Evolutionary conservation across 2,888 invertebrate genomes (phyloP).

Genomic region (Thyatira batis): DNA sequence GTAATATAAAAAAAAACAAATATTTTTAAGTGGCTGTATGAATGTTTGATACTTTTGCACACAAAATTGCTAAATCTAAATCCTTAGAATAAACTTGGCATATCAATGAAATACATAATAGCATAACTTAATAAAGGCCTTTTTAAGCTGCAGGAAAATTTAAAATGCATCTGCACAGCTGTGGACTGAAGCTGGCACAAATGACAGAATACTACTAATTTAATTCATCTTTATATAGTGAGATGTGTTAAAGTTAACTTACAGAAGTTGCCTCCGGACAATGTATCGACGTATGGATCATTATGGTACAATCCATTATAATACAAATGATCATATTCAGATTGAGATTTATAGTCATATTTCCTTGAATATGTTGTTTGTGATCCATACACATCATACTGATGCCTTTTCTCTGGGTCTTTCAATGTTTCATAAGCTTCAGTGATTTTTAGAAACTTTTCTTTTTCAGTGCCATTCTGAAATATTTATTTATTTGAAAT

Average conservation of each 20-base stretch:
- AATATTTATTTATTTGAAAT: slow-evolving; percentile 7
- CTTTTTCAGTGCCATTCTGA: slow-evolving; percentile 88
- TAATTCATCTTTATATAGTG: no score
- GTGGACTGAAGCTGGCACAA: no score
- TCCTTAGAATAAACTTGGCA: no score
- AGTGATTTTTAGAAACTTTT: slow-evolving; percentile 89
- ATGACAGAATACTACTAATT: no score
- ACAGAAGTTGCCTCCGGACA: slow-evolving; percentile 90
- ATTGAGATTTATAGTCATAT: slow-evolving; percentile 81
- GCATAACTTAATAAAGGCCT: no score
- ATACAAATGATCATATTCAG: slow-evolving; percentile 89
- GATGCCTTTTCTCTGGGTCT: slow-evolving; percentile 89
- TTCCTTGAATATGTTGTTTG: slow-evolving; percentile 76
- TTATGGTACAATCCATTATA: slow-evolving; percentile 95
- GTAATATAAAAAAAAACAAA: no score
- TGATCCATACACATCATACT: slow-evolving; percentile 91
- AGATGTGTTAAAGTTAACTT: slow-evolving; percentile 49
- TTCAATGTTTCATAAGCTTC: slow-evolving; percentile 94
- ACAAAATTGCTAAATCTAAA: no score
- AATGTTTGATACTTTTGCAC: no score
- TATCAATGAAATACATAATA: no score
- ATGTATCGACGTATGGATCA: slow-evolving; percentile 90
- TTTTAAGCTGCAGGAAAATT: no score
- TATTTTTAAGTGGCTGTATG: no score
- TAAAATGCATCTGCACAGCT: no score